phyloP scores from a whole-genome alignment of 2,113 vertebrate genomes.

The Pseudonaja textilis region DNA sequence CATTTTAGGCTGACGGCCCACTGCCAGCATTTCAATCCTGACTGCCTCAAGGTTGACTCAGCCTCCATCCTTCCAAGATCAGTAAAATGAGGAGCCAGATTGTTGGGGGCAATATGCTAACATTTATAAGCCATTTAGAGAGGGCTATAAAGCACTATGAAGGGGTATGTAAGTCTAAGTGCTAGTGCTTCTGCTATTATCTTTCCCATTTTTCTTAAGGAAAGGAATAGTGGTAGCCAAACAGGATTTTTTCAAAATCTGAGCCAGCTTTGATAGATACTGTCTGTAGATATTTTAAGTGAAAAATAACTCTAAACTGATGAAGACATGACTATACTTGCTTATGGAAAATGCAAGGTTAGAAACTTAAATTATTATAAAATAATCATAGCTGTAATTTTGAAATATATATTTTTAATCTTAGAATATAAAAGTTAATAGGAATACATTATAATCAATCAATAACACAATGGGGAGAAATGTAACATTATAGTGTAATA shows the following conservation, averaged over 20 bases:
- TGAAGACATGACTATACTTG: conserved; percentile 57
- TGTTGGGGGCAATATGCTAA: background rate
- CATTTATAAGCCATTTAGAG: background rate
- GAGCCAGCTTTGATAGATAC: background rate
- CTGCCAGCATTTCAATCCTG: background rate
- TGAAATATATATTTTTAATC: conserved; percentile 67
- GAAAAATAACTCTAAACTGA: background rate
- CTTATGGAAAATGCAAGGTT: conserved; percentile 65
- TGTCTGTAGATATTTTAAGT: background rate
- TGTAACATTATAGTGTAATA: conserved; percentile 72
- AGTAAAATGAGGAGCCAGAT: background rate
- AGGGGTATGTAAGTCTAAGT: background rate
- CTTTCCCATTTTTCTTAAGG: background rate
- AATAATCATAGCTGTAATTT: conserved; percentile 70
- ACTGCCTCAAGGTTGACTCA: background rate
- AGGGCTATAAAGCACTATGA: background rate
- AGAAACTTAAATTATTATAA: conserved; percentile 67
- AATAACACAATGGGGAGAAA: conserved; percentile 74
- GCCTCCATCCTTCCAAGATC: background rate
- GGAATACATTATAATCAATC: conserved; percentile 72
- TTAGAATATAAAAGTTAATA: conserved; percentile 71
- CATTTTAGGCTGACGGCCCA: background rate
- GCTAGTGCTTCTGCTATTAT: background rate
- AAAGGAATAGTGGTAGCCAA: background rate
- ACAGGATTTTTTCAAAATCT: background rate